These are phyloP conservation scores for Brachymystax lenok DNA, from an alignment of 2,797 vertebrate species.

Conservation along the genomic window DNA sequence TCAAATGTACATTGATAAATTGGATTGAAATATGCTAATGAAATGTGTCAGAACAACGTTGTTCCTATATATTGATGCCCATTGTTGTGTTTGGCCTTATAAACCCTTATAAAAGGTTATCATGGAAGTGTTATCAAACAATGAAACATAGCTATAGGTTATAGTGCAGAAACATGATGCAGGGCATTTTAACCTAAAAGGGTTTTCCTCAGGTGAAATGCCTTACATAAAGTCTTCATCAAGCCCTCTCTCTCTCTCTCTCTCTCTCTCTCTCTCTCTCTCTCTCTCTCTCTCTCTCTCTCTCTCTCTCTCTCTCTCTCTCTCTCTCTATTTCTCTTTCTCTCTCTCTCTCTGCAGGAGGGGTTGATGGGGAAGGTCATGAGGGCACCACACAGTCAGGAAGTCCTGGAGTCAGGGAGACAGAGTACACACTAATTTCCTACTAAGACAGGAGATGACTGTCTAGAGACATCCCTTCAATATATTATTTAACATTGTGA, in stretches of 20 bases:
- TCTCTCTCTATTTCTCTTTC: neutral
- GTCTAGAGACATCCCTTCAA: slow-evolving; percentile 3
- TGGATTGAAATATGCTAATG: neutral
- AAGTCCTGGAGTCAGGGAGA: slow-evolving; percentile 31
- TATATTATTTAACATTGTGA: slow-evolving; percentile 12
- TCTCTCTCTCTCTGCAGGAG: neutral
- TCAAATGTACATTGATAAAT: neutral
- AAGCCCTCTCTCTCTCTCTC: neutral
- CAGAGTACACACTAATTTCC: slow-evolving; percentile 42
- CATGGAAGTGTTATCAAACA: too few relatives aligned
- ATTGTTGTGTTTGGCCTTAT: too few relatives aligned
- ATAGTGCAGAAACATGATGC: neutral
- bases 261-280: neutral
- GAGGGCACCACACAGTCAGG: slow-evolving; percentile 3
- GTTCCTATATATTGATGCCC: too few relatives aligned
- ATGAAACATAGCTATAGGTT: too few relatives aligned
- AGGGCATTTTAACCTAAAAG: neutral
- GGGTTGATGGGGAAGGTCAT: slow-evolving; percentile 1
- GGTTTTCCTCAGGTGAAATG: neutral
- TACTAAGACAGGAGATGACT: slow-evolving; percentile 18
- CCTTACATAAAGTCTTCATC: neutral
- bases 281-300: neutral
- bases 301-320: neutral
- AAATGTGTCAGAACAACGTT: neutral
- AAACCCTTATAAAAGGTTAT: too few relatives aligned